Conservation (phyloP, 92 coral and sea anemone species). For the Desmophyllum pertusum region DNA sequence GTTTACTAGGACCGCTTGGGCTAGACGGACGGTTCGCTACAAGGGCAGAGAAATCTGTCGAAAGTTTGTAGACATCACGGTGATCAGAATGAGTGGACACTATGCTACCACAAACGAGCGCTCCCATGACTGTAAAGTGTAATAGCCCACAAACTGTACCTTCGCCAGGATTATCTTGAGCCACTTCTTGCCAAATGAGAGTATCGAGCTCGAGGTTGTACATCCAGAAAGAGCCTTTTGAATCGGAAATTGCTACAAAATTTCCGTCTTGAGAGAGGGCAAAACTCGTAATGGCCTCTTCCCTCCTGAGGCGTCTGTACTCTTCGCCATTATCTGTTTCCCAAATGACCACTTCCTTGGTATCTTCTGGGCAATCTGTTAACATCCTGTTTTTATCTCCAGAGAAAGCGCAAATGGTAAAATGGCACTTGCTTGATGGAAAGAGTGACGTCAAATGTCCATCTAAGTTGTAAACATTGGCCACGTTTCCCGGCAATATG, state of each 20-base stretch:
- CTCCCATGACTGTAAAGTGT: background rate
- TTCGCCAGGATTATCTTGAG: background rate
- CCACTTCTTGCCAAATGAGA: background rate
- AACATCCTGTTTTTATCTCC: background rate
- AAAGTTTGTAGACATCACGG: slow-evolving; percentile 5
- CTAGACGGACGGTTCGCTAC: background rate
- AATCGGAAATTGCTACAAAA: background rate
- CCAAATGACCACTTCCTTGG: background rate
- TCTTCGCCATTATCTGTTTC: background rate
- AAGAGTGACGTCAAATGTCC: background rate
- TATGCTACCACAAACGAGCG: slow-evolving; percentile 1
- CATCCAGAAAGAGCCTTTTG: background rate
- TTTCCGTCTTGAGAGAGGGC: background rate
- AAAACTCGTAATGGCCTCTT: background rate
- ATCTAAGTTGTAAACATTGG: background rate
- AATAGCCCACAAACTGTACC: background rate
- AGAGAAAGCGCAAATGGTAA: background rate
- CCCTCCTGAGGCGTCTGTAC: too few relatives aligned
- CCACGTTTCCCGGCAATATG: slow-evolving; percentile 14
- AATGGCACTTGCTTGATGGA: background rate
- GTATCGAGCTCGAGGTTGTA: too few relatives aligned
- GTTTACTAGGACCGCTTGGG: background rate
- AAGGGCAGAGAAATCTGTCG: background rate
- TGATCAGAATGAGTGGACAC: background rate
- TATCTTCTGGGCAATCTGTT: background rate